Conservation (phyloP, 2,797 vertebrate genomes). For the Novumbra hubbsi region DNA sequence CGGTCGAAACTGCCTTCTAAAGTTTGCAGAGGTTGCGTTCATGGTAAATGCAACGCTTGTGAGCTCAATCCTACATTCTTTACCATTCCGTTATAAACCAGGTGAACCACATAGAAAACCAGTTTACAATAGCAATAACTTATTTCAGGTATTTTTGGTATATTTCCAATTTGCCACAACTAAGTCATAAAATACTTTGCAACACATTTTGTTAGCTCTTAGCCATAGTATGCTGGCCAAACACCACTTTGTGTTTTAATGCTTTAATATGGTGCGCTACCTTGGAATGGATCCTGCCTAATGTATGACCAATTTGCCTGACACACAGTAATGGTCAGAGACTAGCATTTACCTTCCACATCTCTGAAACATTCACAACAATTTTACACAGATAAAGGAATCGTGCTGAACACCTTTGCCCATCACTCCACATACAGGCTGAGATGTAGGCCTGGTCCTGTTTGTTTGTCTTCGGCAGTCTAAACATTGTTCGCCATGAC, state of each 20-base stretch:
- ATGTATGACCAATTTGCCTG: slow-evolving; percentile 39
- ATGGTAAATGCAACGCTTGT: not conserved
- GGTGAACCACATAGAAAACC: too few relatives aligned
- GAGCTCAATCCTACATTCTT: not conserved
- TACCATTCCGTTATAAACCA: not conserved
- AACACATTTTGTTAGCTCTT: too few relatives aligned
- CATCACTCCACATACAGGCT: slow-evolving; percentile 27
- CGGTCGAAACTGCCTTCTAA: not conserved
- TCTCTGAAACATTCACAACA: slow-evolving; percentile 50
- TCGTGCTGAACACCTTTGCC: slow-evolving; percentile 26
- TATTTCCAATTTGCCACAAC: too few relatives aligned
- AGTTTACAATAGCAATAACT: too few relatives aligned
- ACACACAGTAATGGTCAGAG: slow-evolving; percentile 36
- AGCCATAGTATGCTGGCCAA: too few relatives aligned
- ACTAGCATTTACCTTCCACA: slow-evolving; percentile 33
- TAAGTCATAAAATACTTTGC: too few relatives aligned
- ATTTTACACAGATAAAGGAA: slow-evolving; percentile 53
- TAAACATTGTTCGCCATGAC: too few relatives aligned
- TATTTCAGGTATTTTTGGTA: too few relatives aligned
- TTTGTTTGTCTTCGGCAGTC: too few relatives aligned
- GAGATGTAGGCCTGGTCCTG: not conserved
- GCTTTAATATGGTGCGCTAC: not conserved
- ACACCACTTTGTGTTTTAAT: too few relatives aligned
- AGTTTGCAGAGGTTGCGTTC: not conserved
- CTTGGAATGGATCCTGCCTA: not conserved